phyloP scores from a whole-genome alignment of 2,888 invertebrate species.

The Trypoxylon attenuatum region DNA sequence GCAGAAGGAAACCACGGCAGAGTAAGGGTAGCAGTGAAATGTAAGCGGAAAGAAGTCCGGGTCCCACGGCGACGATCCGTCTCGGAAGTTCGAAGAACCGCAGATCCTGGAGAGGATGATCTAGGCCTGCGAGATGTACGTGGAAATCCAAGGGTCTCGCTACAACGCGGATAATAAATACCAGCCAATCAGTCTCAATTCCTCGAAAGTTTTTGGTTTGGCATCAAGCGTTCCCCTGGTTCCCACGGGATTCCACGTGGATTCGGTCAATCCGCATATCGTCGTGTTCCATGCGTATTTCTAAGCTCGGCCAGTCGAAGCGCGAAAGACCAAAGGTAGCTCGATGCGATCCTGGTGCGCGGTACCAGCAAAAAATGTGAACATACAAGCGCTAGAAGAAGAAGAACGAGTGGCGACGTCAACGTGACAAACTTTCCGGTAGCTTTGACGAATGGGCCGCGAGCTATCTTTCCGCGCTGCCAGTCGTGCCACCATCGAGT shows the following conservation, averaged over 20 bases:
- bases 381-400: too few species aligned
- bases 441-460: constrained; percentile 61
- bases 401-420: constrained; percentile 5
- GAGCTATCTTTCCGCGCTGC: constrained; percentile 42
- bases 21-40: constrained; percentile 7
- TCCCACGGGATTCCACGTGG: too few species aligned
- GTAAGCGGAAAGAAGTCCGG: neutral
- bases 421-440: constrained; percentile 56
- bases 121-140: neutral
- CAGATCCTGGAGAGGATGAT: constrained; percentile 3
- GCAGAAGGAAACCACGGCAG: too few species aligned
- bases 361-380: too few species aligned
- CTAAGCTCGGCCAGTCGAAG: neutral
- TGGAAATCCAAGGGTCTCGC: neutral
- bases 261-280: too few species aligned
- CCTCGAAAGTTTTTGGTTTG: constrained; percentile 45
- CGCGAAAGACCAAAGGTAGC: too few species aligned
- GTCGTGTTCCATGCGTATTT: neutral
- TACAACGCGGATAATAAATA: constrained; percentile 26
- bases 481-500: constrained; percentile 18
- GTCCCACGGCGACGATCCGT: constrained; percentile 38
- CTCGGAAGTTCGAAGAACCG: constrained; percentile 18
- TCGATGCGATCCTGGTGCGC: too few species aligned
- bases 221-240: neutral
- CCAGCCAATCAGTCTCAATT: constrained; percentile 55